Percentiles rank a stretch among this genome's conserved stretches.
These are phyloP conservation scores for Lamprotornis superbus DNA, from an alignment of 2,113 vertebrate genomes.

Conservation along the genomic window DNA sequence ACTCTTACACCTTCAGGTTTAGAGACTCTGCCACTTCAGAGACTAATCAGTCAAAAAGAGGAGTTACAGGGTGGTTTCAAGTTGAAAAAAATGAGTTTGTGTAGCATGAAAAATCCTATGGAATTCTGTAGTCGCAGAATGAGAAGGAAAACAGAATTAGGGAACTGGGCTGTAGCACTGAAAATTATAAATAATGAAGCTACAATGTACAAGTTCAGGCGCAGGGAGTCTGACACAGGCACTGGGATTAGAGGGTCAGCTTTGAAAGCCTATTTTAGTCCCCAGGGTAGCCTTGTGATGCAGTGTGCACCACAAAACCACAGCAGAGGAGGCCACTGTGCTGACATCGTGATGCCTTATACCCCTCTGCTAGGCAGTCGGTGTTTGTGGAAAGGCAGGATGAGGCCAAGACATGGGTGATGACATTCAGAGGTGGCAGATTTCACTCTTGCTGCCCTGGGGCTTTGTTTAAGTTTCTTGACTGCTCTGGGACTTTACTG, in stretches of 20 bases:
- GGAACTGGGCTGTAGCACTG: background rate
- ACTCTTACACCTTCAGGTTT: background rate
- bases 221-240: background rate
- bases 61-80: background rate
- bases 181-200: background rate
- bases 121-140: background rate
- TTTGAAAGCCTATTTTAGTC: background rate
- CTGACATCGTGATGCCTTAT: rapidly evolving
- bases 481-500: background rate
- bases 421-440: background rate
- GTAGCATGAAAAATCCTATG: background rate
- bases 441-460: background rate
- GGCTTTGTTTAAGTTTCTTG: background rate
- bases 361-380: background rate
- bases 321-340: background rate
- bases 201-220: background rate
- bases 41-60: background rate
- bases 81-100: background rate
- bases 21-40: background rate
- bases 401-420: rapidly evolving
- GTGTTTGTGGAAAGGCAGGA: background rate
- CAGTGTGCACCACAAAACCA: background rate
- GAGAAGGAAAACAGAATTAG: background rate
- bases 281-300: background rate
- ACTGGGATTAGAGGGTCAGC: background rate